Conservation (phyloP, 1,140 invertebrate species). For the Babylonia areolata region DNA sequence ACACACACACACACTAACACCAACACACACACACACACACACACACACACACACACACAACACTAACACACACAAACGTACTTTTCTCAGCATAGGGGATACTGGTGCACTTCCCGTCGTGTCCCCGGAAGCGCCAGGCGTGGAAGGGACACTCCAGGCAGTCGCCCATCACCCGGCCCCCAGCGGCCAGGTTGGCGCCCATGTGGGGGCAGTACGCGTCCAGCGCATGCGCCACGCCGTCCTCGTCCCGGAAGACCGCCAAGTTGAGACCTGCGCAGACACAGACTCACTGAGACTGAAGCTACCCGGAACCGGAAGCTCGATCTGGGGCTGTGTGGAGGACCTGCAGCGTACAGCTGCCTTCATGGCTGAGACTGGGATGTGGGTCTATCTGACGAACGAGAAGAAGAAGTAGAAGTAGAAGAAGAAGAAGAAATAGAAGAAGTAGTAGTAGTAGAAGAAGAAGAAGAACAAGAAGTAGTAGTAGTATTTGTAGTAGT, state of each 20-base stretch:
- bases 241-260: conserved; percentile 83
- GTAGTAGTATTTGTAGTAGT: too few species aligned
- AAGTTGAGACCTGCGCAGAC: conserved; percentile 84
- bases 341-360: too few species aligned
- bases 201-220: conserved; percentile 94
- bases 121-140: conserved; percentile 86
- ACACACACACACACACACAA: too few species aligned
- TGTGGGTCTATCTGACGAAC: too few species aligned
- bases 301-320: too few species aligned
- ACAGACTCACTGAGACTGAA: too few species aligned
- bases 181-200: conserved; percentile 88
- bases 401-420: neutral
- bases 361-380: too few species aligned
- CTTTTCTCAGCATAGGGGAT: conserved; percentile 82
- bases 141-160: conserved; percentile 94
- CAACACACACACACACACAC: too few species aligned
- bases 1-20: too few species aligned
- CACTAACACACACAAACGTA: neutral
- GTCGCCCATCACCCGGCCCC: conserved; percentile 82
- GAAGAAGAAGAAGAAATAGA: neutral
- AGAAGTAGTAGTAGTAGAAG: neutral
- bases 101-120: conserved; percentile 83
- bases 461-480: too few species aligned
- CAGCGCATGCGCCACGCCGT: conserved; percentile 81
- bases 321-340: too few species aligned